Conservation (phyloP, 1,140 invertebrate species). For the Aphidius gifuensis region DNA sequence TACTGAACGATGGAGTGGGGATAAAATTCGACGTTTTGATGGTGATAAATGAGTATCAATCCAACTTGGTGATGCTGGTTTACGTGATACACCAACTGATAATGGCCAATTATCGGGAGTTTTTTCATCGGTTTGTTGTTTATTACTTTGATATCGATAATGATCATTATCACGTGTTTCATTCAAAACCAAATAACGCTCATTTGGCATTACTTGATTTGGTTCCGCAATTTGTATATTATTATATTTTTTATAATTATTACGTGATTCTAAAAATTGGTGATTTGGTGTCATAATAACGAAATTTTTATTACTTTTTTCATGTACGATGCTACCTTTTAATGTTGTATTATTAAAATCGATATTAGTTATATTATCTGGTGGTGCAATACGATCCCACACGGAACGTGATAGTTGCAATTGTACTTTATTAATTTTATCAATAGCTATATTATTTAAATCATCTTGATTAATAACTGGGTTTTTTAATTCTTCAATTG, state of each 20-base stretch:
- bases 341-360: conserved; percentile 25
- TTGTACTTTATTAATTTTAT: conserved; percentile 48
- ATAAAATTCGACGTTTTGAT: too few species aligned
- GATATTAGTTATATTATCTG: conserved; percentile 24
- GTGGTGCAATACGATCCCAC: conserved; percentile 51
- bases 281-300: conserved; percentile 43
- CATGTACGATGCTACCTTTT: conserved; percentile 42
- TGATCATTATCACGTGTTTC: neutral
- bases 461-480: conserved; percentile 43
- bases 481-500: conserved; percentile 39
- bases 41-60: too few species aligned
- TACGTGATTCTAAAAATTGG: conserved; percentile 24
- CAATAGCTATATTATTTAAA: conserved; percentile 45
- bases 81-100: neutral
- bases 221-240: conserved; percentile 34
- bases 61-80: neutral
- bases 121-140: neutral
- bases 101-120: neutral
- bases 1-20: neutral
- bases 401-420: conserved; percentile 47
- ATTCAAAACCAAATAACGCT: neutral
- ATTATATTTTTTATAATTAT: conserved; percentile 23
- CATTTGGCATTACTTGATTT: conserved; percentile 28
- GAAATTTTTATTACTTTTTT: conserved; percentile 37
- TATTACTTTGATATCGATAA: too few species aligned